Conservation (phyloP, 2,888 invertebrate genomes). For the Amblyjoppa fuscipennis region DNA sequence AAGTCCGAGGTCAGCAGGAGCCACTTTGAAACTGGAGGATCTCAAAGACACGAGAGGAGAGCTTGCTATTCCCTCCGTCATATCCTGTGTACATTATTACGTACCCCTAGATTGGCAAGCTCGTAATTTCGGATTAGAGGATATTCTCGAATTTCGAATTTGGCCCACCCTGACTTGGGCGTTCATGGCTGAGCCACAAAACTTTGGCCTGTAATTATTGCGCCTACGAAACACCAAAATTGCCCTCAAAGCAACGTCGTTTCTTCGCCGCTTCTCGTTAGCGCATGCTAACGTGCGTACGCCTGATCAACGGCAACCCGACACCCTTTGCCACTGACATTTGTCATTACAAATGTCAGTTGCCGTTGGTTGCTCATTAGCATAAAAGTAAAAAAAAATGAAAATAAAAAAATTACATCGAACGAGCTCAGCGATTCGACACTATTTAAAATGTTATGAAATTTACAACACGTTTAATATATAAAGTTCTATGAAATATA, state of each 20-base stretch:
- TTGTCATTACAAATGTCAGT: neutral
- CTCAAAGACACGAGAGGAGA: conserved; percentile 23
- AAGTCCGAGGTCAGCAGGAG: conserved; percentile 41
- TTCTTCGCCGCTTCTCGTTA: conserved; percentile 31
- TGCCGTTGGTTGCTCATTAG: neutral
- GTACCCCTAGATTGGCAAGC: conserved; percentile 16
- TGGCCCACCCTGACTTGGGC: neutral
- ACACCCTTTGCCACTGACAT: conserved; percentile 5
- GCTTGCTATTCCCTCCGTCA: conserved; percentile 18
- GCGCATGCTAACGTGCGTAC: neutral
- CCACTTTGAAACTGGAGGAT: conserved; percentile 63
- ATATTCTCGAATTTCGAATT: conserved; percentile 47
- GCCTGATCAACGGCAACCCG: neutral
- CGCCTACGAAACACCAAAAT: conserved; percentile 29
- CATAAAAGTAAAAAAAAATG: conserved; percentile 15
- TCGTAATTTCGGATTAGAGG: conserved; percentile 47
- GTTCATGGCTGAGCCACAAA: conserved; percentile 24
- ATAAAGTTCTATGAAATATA: no score
- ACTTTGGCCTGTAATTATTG: conserved; percentile 54
- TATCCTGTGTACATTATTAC: conserved; percentile 21
- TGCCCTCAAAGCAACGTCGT: conserved; percentile 36
- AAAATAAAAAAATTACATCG: neutral
- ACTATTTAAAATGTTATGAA: no score
- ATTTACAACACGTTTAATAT: no score
- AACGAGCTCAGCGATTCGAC: neutral